Evolutionary conservation across 2,797 vertebrate species (phyloP).

Genomic region (Karalla daura): DNA sequence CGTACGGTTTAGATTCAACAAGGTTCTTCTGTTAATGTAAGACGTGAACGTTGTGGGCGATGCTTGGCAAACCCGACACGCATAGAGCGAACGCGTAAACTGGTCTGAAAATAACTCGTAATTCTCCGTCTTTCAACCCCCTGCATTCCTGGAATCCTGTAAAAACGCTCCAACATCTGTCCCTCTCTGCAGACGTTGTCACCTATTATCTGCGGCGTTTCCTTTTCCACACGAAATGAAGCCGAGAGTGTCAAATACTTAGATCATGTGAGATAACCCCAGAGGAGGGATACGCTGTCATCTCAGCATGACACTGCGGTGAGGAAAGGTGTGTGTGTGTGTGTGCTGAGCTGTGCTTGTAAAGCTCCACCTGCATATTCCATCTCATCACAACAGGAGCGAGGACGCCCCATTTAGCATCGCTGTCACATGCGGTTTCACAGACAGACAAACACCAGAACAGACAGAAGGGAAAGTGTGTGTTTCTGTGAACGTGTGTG

Average conservation of each 20-base stretch:
- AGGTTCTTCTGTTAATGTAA: constrained; percentile 28
- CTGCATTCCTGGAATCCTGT: constrained; percentile 1
- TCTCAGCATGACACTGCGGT: constrained; percentile 35
- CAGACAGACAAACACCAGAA: constrained; percentile 56
- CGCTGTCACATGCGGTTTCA: constrained; percentile 70
- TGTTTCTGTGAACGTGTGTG: not conserved
- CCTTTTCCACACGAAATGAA: not conserved
- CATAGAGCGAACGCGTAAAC: constrained; percentile 9
- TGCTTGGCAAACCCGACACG: constrained; percentile 10
- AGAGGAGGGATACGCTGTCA: constrained; percentile 29
- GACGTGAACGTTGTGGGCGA: constrained; percentile 25
- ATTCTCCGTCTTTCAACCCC: not conserved
- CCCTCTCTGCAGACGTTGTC: not conserved
- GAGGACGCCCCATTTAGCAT: constrained; percentile 68
- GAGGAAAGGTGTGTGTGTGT: not conserved
- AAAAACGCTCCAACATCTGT: not conserved
- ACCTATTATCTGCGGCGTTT: not conserved
- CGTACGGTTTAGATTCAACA: constrained; percentile 19
- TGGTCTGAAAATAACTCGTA: constrained; percentile 29
- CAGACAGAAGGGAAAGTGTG: constrained; percentile 26
- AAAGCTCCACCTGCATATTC: constrained; percentile 59
- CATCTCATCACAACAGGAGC: constrained; percentile 58
- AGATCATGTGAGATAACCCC: constrained; percentile 32
- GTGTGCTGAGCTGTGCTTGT: constrained; percentile 6
- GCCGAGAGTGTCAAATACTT: constrained; percentile 15